Evolutionary conservation across 2,888 invertebrate species (phyloP), one percentile per base, ranked within the genome.

Genomic region (Drosophila atripex): DNA sequence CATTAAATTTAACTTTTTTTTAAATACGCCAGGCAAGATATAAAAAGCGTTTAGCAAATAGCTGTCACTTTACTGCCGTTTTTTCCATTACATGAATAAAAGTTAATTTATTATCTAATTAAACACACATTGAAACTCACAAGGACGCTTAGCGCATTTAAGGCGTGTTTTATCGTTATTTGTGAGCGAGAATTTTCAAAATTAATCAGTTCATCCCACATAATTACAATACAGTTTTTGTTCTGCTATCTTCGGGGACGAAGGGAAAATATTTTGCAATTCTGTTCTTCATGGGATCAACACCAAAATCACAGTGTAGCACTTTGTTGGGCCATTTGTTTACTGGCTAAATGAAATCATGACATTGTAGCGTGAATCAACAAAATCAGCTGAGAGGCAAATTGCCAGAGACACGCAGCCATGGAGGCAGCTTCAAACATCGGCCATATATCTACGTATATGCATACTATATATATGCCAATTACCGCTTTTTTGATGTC

Each of bases 401-500:
- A 76, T 80, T 80, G 68, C 75, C 57, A 18, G 50, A 51, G 53
- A 61, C 73, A 82, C 72, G 71, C 71, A 70, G 18, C 14, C 30
- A 46, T 32, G 32, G 35, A 39, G n/a, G 28, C 49, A 73, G 61
- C 51, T 60, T 54, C 52, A 66, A 41, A 51, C 51, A 38, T 21
- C 21, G 35, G n/a, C 8, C 38, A 49, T 35, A 52, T 35, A 64
- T 21, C 21, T 43, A 8, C 16, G 12, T 21, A 46, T n/a, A 9
- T 35, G 21, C 35, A 35, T 28, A 23, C 30, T 8, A 49, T 14
- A 53, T 68, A 71, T 54, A 71, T 75, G 86, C 71, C 82, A 85
- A 83, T 85, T 83, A 80, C 85, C 56, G 72, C 43, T 72, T 73
- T 80, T 76, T 64, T 72, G 66, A 76, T 73, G 60, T 70, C 78